Evolutionary conservation across 2,113 vertebrate species (phyloP), one percentile per base, ranked within the genome.

Genomic region (Aphelocoma coerulescens): DNA sequence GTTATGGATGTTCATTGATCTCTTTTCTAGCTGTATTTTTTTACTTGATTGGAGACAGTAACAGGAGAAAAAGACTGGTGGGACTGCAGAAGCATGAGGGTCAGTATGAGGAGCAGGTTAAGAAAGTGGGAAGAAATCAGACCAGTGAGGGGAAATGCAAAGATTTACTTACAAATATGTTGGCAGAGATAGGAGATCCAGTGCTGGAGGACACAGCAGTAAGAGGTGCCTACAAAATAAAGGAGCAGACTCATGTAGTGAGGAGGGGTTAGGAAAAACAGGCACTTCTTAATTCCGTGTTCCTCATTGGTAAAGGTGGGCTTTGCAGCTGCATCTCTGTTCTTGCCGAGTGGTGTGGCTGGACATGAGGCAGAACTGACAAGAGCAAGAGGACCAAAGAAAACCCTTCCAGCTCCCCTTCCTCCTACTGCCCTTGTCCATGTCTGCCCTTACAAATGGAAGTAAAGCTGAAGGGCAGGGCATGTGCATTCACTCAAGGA

Each of bases 401-500:
- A 76, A 80, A 59, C 8, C 30, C n/a, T 81, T 20, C 6, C n/a
- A 8, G 9, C 8, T 81, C 77, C 8, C 24, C 15, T 55, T 89
- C 21, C 32, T 46, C 20, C 10, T 69, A 41, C 19, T 84, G 54
- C 27, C 19, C 13, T 83, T 61, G 39, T 15, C 37, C 30, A 27
- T 44, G 14, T 28, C n/a, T 87, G 37, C 26, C 26, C 26, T 93
- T 10, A 1, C 8, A 55, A 44, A 8, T 5, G 1, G 14, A 14
- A 51, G 21, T 51, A 63, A 85, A 62, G 18, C 57, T 79, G 49
- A 24, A 67, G 17, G 30, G 22, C 20, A 33, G 52, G 18, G 12
- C 24, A 22, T 4, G 7, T 57, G 32, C 13, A 3, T 26, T 81
- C 30, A 6, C 21, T 55, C 0, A 0, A 9, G 23, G 28, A 37